A percentile compares a stretch with the other conserved stretches of the same genome.
These are phyloP conservation scores for Cossypha heuglini DNA, from an alignment of 2,797 vertebrate species.

Conservation along the genomic window DNA sequence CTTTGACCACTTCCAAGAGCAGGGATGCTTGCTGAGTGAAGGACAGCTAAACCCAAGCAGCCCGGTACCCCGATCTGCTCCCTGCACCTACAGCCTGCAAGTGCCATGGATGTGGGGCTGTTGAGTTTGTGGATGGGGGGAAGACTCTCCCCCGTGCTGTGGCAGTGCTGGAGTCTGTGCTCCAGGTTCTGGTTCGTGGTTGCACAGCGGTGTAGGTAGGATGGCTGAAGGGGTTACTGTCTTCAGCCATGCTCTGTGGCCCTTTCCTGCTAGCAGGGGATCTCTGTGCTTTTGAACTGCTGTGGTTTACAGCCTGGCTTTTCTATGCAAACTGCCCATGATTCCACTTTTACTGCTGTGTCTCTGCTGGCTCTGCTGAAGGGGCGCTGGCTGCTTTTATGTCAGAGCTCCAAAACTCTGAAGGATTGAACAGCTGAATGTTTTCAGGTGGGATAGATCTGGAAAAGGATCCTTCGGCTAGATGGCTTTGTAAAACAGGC, in stretches of 20 bases:
- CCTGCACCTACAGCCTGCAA: neutral
- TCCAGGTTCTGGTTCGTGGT: neutral
- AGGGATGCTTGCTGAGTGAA: neutral
- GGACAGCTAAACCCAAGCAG: neutral
- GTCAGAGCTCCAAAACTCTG: neutral
- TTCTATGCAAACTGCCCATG: conserved; percentile 19
- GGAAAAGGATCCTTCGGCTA: neutral
- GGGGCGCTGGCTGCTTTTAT: neutral
- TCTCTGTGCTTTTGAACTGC: conserved; percentile 45
- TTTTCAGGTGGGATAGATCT: conserved; percentile 19
- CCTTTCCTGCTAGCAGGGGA: conserved; percentile 5
- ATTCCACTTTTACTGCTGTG: conserved; percentile 19
- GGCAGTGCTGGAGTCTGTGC: neutral
- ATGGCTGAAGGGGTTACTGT: conserved; percentile 46
- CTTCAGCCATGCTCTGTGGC: neutral
- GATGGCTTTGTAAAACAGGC: neutral
- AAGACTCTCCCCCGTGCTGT: neutral
- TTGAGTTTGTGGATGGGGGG: neutral
- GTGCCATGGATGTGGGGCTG: neutral
- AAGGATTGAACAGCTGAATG: neutral
- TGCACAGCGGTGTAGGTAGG: neutral
- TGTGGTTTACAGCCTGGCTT: conserved; percentile 43
- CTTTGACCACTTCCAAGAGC: neutral
- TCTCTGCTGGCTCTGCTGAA: neutral
- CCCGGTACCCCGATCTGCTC: neutral